Percentiles rank a stretch among this genome's conserved stretches.
These are phyloP conservation scores for Scaptomyza cyrtandrae DNA, from an alignment of 2,888 invertebrate genomes.

Conservation along the genomic window DNA sequence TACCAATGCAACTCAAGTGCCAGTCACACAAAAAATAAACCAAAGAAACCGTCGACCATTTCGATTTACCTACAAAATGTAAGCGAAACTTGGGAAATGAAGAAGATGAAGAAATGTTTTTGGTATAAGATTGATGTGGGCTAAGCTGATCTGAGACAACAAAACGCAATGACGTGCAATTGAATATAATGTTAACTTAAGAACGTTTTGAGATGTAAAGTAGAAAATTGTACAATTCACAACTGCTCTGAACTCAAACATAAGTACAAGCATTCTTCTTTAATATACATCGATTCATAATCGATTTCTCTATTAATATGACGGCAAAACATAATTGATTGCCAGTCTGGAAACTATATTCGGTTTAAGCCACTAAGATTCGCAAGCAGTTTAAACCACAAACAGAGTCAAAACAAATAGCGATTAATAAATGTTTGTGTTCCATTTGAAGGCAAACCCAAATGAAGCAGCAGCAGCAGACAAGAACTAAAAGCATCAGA, in stretches of 20 bases:
- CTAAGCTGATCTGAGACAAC: constrained; percentile 49
- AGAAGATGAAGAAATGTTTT: constrained; percentile 47
- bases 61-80: constrained; percentile 40
- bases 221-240: background rate
- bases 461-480: constrained; percentile 1
- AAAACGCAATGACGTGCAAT: background rate
- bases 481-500: constrained; percentile 4
- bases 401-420: constrained; percentile 49
- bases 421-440: constrained; percentile 64
- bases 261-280: background rate
- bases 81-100: constrained; percentile 8
- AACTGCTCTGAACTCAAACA: background rate
- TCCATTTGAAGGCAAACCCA: constrained; percentile 13
- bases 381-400: background rate
- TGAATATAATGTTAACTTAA: too few species aligned
- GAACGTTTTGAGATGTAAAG: too few species aligned
- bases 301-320: background rate
- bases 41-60: constrained; percentile 9
- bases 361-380: background rate
- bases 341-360: background rate
- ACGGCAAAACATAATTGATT: background rate
- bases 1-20: constrained; percentile 79
- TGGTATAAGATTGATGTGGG: constrained; percentile 50
- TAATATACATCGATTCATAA: background rate
- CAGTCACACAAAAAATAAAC: constrained; percentile 26